Conservation (phyloP, 2,888 invertebrate species). For the Drosophila kanekoi region DNA sequence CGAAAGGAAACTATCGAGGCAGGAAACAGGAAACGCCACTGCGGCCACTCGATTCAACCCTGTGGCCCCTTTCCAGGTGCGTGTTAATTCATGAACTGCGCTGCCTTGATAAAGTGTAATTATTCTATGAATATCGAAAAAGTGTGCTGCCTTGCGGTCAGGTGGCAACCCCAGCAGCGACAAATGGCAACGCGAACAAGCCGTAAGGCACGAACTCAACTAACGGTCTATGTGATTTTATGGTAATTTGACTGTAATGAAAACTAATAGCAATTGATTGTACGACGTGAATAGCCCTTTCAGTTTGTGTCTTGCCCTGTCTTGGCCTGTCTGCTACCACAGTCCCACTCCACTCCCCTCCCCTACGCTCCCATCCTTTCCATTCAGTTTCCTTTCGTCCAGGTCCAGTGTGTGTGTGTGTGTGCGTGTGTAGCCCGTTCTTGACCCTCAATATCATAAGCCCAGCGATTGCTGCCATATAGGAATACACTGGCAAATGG, state of each 20-base stretch:
- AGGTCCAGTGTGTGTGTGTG: background rate
- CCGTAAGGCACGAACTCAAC: conserved; percentile 57
- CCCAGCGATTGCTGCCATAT: conserved; percentile 18
- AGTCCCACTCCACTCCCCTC: background rate
- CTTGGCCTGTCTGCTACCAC: conserved; percentile 15
- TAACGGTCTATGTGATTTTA: conserved; percentile 73
- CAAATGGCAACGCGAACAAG: conserved; percentile 54
- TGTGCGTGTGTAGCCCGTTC: conserved; percentile 12
- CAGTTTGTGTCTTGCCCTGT: conserved; percentile 8
- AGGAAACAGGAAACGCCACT: conserved; percentile 13
- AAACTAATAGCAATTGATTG: conserved; percentile 81
- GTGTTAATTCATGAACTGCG: conserved; percentile 75
- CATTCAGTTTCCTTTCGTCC: background rate
- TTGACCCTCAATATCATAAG: conserved; percentile 50
- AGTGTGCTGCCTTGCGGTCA: conserved; percentile 53
- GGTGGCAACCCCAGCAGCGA: conserved; percentile 34
- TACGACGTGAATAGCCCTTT: conserved; percentile 70
- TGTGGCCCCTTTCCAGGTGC: too few species aligned
- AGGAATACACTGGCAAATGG: conserved; percentile 25
- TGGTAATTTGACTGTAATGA: conserved; percentile 79
- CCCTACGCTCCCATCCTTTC: background rate
- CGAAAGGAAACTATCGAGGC: conserved; percentile 42
- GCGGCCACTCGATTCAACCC: background rate
- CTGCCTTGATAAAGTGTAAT: conserved; percentile 77
- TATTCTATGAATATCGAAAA: conserved; percentile 81